Conservation (phyloP, 2,113 vertebrate genomes). For the Indri indri region DNA sequence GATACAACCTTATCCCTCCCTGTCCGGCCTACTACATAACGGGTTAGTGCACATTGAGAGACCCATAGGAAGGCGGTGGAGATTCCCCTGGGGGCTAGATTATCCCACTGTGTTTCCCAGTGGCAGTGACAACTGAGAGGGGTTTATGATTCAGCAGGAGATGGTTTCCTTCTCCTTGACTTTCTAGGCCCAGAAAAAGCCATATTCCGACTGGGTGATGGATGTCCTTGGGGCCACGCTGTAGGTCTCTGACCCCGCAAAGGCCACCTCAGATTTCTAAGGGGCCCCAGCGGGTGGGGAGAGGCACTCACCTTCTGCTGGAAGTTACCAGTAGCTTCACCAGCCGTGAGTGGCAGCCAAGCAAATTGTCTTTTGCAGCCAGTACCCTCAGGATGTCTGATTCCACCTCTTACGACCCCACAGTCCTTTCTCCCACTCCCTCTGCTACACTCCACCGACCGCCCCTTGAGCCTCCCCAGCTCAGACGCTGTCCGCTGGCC, state of each 20-base stretch:
- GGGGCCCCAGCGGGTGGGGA: background rate
- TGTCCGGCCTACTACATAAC: background rate
- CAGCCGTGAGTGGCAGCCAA: background rate
- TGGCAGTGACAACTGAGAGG: background rate
- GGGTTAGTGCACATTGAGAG: background rate
- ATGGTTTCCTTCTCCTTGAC: slow-evolving; percentile 4
- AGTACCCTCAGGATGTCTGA: background rate
- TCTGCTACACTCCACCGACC: background rate
- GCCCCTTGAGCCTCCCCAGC: background rate
- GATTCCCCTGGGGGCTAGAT: background rate
- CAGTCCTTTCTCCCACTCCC: background rate
- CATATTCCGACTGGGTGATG: background rate
- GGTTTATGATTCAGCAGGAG: background rate
- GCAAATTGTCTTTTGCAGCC: background rate
- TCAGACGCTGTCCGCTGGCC: slow-evolving; percentile 73
- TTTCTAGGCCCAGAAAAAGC: background rate
- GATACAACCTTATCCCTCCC: background rate
- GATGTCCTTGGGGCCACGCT: background rate
- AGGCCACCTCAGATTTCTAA: background rate
- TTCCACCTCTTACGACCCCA: background rate
- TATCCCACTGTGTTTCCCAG: background rate
- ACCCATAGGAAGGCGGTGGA: background rate
- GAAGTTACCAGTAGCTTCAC: background rate
- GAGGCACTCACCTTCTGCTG: background rate
- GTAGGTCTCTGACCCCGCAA: background rate